A percentile compares a stretch with the other conserved stretches of the same genome.
Evolutionary conservation across 1,140 invertebrate genomes (phyloP).

Genomic region (Heliconius congener): DNA sequence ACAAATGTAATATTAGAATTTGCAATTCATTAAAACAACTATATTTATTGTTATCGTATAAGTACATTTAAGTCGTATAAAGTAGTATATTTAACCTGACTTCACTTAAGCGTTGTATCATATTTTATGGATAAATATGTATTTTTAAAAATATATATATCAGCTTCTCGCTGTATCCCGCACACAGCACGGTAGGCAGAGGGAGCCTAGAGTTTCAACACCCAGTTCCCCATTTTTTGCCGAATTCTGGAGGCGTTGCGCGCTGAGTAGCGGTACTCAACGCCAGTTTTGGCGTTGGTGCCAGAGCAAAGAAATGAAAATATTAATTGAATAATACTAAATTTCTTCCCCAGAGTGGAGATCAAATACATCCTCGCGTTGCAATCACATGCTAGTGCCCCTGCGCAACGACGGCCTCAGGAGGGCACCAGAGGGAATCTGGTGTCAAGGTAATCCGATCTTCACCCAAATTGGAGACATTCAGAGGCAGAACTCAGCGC

Average conservation of each 20-base stretch:
- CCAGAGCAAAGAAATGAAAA: background rate
- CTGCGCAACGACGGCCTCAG: too few species aligned
- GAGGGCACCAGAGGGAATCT: too few species aligned
- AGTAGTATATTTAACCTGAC: background rate
- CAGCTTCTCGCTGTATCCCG: background rate
- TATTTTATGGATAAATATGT: too few species aligned
- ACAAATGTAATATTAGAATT: constrained; percentile 5
- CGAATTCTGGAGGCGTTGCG: background rate
- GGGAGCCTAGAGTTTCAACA: background rate
- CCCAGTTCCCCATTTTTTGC: background rate
- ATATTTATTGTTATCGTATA: background rate
- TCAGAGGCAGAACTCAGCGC: too few species aligned
- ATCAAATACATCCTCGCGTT: background rate
- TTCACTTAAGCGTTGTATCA: background rate
- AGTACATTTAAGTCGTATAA: background rate
- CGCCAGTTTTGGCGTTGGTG: background rate
- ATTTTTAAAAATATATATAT: too few species aligned
- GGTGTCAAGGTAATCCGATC: too few species aligned
- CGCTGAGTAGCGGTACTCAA: background rate
- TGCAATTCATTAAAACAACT: background rate
- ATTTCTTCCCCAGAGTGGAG: background rate
- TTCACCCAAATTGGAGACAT: too few species aligned
- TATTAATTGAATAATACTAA: background rate
- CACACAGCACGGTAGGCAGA: background rate
- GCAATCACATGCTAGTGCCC: too few species aligned